Evolutionary conservation across 2,113 vertebrate species (phyloP).

Genomic region (Oenanthe oenanthe): DNA sequence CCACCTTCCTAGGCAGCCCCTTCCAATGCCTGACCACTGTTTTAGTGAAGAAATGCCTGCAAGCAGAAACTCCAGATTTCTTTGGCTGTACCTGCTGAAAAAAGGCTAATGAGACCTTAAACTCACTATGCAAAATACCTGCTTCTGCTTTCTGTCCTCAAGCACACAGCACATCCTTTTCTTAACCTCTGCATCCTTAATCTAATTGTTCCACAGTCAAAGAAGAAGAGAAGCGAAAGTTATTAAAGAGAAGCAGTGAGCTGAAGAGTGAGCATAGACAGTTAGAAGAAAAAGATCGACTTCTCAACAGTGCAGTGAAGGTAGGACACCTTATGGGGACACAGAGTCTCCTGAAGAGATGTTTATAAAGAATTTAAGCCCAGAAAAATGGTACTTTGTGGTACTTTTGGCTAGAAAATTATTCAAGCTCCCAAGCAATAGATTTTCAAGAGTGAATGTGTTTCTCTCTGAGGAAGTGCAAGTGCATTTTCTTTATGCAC

Average conservation of each 20-base stretch:
- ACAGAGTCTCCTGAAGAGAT: not conserved
- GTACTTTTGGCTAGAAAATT: not conserved
- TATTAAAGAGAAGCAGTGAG: conserved; percentile 86
- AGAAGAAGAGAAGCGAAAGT: conserved; percentile 92
- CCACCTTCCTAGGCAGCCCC: not conserved
- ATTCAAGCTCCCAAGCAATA: not conserved
- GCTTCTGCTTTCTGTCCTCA: not conserved
- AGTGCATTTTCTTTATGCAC: not conserved
- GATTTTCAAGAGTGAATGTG: not conserved
- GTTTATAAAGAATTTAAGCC: not conserved
- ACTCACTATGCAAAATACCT: not conserved
- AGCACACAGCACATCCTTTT: not conserved
- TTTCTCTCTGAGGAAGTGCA: not conserved
- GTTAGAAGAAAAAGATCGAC: conserved; percentile 87
- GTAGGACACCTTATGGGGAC: conserved; percentile 66
- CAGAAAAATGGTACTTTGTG: not conserved
- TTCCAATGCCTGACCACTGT: rapidly evolving
- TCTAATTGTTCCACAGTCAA: conserved; percentile 78
- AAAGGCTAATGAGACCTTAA: not conserved
- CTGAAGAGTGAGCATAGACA: conserved; percentile 87
- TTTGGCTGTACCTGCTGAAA: not conserved
- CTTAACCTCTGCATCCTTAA: not conserved
- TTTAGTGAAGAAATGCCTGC: not conserved
- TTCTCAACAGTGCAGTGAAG: conserved; percentile 84
- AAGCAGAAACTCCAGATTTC: not conserved